phyloP scores from a whole-genome alignment of 2,797 vertebrate genomes.

The Acipenser transmontanus region DNA sequence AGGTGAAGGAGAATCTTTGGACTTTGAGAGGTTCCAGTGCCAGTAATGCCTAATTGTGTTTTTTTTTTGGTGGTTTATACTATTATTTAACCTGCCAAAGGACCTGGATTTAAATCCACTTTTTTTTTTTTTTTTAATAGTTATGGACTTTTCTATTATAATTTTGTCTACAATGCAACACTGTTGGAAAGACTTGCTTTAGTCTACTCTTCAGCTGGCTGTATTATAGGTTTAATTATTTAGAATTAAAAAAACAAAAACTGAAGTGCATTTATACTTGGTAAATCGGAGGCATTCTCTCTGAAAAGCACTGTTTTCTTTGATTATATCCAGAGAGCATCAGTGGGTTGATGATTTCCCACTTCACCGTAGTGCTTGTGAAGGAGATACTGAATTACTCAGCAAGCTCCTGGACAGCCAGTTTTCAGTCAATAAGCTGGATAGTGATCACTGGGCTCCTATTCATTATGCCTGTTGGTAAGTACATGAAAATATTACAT shows the following conservation, averaged over 20 bases:
- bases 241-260: background rate
- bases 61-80: too few species aligned
- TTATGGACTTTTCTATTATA: too few species aligned
- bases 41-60: too few species aligned
- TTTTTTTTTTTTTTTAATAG: too few species aligned
- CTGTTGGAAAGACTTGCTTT: too few species aligned
- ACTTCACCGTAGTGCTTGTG: constrained; percentile 92
- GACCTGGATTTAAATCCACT: too few species aligned
- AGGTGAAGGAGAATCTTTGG: too few species aligned
- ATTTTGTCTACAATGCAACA: too few species aligned
- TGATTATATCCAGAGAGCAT: constrained; percentile 64
- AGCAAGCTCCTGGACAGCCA: constrained; percentile 82
- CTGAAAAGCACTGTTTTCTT: background rate
- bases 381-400: constrained; percentile 89
- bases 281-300: background rate
- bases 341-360: constrained; percentile 99
- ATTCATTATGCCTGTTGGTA: constrained; percentile 98
- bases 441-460: constrained; percentile 97
- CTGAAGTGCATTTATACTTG: background rate
- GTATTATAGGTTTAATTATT: too few species aligned
- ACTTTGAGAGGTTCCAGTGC: too few species aligned
- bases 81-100: too few species aligned
- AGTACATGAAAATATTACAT: constrained; percentile 23
- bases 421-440: constrained; percentile 91
- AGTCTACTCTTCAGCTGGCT: too few species aligned